These are phyloP conservation scores for Ericerus pela DNA, from an alignment of 1,140 invertebrate species.

Conservation along the genomic window DNA sequence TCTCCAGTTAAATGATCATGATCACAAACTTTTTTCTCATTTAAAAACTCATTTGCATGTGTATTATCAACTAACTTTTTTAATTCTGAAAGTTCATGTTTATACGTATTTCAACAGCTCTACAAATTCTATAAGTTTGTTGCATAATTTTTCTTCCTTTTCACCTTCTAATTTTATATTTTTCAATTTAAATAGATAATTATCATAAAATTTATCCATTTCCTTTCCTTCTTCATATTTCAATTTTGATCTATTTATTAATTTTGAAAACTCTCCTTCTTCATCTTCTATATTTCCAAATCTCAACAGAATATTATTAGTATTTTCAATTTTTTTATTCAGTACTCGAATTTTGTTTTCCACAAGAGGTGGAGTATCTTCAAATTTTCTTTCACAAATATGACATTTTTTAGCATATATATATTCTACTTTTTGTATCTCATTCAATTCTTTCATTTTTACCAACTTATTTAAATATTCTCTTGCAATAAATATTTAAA, in stretches of 20 bases:
- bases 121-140: not conserved
- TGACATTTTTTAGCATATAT: too few species aligned
- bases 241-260: not conserved
- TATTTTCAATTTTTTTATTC: not conserved
- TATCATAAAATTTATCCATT: not conserved
- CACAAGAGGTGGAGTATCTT: not conserved
- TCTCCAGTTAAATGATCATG: conserved; percentile 1
- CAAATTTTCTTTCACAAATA: not conserved
- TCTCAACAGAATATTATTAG: not conserved
- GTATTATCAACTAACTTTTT: not conserved
- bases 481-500: too few species aligned
- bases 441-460: too few species aligned
- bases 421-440: too few species aligned
- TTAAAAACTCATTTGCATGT: not conserved
- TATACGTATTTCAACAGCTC: not conserved
- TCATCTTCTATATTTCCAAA: not conserved
- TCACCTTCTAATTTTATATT: too few species aligned
- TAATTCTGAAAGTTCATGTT: not conserved
- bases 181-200: not conserved
- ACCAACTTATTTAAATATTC: too few species aligned
- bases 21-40: not conserved
- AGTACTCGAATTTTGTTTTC: not conserved
- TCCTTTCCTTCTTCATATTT: not conserved
- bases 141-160: too few species aligned
- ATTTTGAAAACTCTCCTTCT: not conserved